Evolutionary conservation across 2,888 invertebrate genomes (phyloP).

Genomic region (Apantesis nais): DNA sequence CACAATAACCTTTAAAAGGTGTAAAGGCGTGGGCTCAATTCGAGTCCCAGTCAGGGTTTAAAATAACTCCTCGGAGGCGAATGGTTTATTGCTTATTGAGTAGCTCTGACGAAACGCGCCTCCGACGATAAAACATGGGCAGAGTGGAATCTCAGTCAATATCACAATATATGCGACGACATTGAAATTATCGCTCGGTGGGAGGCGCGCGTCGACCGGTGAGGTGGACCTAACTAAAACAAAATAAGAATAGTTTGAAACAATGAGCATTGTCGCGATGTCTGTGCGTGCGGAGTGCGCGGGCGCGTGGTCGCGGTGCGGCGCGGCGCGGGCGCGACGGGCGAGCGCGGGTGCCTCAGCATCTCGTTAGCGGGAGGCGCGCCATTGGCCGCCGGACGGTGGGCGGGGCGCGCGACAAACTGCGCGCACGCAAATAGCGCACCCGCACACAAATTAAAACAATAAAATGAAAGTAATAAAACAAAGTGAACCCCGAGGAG

Average conservation of each 20-base stretch:
- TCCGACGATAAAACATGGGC: constrained; percentile 78
- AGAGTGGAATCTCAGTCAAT: constrained; percentile 82
- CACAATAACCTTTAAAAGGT: constrained; percentile 85
- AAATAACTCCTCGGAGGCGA: constrained; percentile 83
- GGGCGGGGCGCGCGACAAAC: constrained; percentile 79
- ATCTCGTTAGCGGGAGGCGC: constrained; percentile 64
- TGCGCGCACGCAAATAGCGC: constrained; percentile 85
- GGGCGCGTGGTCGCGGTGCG: constrained; percentile 52
- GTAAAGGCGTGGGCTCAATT: constrained; percentile 80
- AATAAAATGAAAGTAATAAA: constrained; percentile 85
- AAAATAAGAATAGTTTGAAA: constrained; percentile 81
- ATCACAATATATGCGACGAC: constrained; percentile 81
- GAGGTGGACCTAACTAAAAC: constrained; percentile 73
- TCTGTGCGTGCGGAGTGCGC: constrained; percentile 54
- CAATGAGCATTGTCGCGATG: constrained; percentile 82
- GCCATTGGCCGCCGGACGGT: constrained; percentile 74
- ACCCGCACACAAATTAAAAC: constrained; percentile 85
- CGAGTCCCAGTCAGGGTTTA: constrained; percentile 74
- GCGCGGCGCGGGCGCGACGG: constrained; percentile 55
- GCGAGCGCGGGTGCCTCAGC: constrained; percentile 63
- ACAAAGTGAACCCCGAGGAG: constrained; percentile 79
- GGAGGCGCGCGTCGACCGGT: constrained; percentile 72
- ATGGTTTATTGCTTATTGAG: constrained; percentile 86
- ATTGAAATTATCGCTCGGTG: constrained; percentile 83
- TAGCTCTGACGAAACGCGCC: constrained; percentile 81